phyloP scores from a whole-genome alignment of 2,113 vertebrate genomes.

The Sebastes schlegelii region DNA sequence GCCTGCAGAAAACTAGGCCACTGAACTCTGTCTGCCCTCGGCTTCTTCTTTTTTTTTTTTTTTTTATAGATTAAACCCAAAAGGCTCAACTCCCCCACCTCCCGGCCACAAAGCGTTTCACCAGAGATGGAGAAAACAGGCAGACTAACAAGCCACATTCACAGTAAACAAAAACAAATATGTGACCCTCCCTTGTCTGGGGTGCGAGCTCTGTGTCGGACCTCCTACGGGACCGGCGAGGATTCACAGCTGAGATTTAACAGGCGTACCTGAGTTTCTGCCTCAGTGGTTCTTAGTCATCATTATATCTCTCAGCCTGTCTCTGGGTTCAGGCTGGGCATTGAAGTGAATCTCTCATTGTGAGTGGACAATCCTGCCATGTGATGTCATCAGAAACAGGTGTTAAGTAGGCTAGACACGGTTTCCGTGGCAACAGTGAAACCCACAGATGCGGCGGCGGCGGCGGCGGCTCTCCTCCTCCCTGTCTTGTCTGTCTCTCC shows the following conservation, averaged over 20 bases:
- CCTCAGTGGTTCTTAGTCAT: constrained; percentile 44
- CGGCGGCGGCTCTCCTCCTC: constrained; percentile 35
- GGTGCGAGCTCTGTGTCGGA: background rate
- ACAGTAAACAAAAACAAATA: constrained; percentile 50
- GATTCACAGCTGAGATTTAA: constrained; percentile 24
- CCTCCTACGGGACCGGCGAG: constrained; percentile 3
- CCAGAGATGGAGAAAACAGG: constrained; percentile 31
- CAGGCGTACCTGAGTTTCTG: constrained; percentile 43
- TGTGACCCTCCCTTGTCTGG: constrained; percentile 8
- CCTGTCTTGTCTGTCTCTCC: constrained; percentile 50
- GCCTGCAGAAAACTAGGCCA: constrained; percentile 72
- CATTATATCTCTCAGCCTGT: constrained; percentile 12
- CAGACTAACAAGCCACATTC: constrained; percentile 31
- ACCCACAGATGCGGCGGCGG: constrained; percentile 55
- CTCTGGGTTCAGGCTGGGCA: constrained; percentile 19
- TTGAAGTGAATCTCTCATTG: constrained; percentile 34
- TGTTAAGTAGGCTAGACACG: constrained; percentile 70
- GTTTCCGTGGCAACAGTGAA: constrained; percentile 78
- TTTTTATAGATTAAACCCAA: constrained; percentile 63
- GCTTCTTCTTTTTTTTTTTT: constrained; percentile 22
- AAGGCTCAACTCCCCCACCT: constrained; percentile 60
- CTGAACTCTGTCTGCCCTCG: constrained; percentile 77
- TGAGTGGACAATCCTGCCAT: constrained; percentile 62
- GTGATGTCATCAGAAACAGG: constrained; percentile 75
- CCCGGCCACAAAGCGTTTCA: constrained; percentile 52